A percentile compares a stretch with the other conserved stretches of the same genome.
These are phyloP conservation scores for Sabellastarte sp. DNA, from an alignment of 2,888 invertebrate genomes.

Conservation along the genomic window DNA sequence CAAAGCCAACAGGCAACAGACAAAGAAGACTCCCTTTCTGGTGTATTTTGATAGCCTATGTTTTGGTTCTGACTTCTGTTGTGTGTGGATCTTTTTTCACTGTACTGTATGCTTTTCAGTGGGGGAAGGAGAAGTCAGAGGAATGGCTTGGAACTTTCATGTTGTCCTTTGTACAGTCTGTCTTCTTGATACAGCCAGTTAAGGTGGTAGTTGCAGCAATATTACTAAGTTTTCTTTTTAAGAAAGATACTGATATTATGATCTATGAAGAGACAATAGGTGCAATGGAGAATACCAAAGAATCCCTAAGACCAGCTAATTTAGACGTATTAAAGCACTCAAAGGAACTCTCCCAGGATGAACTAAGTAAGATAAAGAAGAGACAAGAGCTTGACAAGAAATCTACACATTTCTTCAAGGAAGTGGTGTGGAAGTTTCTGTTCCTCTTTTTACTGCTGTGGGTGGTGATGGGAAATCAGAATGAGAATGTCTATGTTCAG, in stretches of 20 bases:
- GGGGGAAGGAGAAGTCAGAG: slow-evolving; percentile 58
- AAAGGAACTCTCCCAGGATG: no score
- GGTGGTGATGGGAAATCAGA: slow-evolving; percentile 11
- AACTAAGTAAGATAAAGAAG: no score
- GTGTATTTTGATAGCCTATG: slow-evolving; percentile 21
- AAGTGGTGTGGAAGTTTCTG: slow-evolving; percentile 7
- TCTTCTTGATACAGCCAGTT: slow-evolving; percentile 42
- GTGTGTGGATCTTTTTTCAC: slow-evolving; percentile 54
- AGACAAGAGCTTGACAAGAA: no score
- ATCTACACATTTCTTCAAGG: slow-evolving; percentile 10
- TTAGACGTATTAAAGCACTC: no score
- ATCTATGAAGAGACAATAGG: slow-evolving; percentile 11
- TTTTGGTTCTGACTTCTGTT: slow-evolving; percentile 33
- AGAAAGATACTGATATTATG: slow-evolving; percentile 9
- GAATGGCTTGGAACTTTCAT: slow-evolving; percentile 57
- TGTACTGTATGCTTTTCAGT: slow-evolving; percentile 59
- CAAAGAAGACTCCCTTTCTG: slow-evolving; percentile 13
- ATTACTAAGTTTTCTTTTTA: slow-evolving; percentile 9
- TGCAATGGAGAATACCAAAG: not conserved
- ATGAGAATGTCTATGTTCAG: slow-evolving; percentile 9
- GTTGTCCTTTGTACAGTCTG: slow-evolving; percentile 42
- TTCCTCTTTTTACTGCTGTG: slow-evolving; percentile 11
- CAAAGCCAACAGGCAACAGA: no score
- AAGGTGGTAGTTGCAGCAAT: slow-evolving; percentile 32
- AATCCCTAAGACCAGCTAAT: not conserved